Evolutionary conservation across 2,113 vertebrate genomes (phyloP).

Genomic region (Ptilonorhynchus violaceus): DNA sequence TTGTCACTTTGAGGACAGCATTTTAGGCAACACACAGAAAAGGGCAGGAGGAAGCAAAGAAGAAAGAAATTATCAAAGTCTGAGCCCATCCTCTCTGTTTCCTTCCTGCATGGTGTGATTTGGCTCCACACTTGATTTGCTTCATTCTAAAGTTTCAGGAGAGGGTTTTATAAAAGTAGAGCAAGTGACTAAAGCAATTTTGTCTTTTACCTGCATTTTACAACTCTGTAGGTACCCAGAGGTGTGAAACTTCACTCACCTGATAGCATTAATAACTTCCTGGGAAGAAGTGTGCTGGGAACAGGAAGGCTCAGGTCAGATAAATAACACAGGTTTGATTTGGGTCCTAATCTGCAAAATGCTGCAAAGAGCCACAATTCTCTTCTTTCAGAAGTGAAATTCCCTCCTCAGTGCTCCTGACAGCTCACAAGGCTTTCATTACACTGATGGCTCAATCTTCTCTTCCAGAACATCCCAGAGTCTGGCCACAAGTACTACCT

Average conservation of each 20-base stretch:
- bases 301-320: background rate
- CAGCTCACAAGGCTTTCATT: fast-evolving
- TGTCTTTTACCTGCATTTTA: background rate
- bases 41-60: background rate
- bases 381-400: background rate
- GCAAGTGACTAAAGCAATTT: background rate
- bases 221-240: background rate
- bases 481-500: slow-evolving; percentile 61
- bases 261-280: background rate
- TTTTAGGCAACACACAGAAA: background rate
- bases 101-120: background rate
- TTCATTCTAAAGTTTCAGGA: background rate
- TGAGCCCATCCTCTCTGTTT: background rate
- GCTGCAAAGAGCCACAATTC: background rate
- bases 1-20: background rate
- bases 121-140: background rate
- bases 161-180: background rate
- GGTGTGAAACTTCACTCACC: background rate
- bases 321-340: background rate
- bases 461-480: slow-evolving; percentile 62
- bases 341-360: background rate
- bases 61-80: background rate
- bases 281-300: background rate
- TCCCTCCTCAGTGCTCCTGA: background rate
- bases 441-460: background rate